A percentile compares a stretch with the other conserved stretches of the same genome.
Evolutionary conservation across 2,888 invertebrate genomes (phyloP).

Genomic region (Callyntrura guangdongensis): DNA sequence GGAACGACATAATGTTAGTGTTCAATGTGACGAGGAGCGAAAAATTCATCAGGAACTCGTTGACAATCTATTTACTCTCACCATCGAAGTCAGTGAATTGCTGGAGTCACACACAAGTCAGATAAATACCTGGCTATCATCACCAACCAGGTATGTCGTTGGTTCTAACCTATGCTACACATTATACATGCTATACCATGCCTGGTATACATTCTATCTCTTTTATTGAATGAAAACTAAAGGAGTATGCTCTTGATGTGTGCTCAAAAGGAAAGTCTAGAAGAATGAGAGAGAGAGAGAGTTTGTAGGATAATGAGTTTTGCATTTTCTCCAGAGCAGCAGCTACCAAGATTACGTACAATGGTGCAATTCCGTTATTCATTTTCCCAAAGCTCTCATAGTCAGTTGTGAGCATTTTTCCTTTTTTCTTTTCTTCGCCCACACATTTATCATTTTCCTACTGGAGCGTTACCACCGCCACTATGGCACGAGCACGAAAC

Average conservation of each 20-base stretch:
- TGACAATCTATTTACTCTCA: constrained; percentile 31
- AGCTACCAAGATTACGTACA: constrained; percentile 3
- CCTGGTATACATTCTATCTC: not conserved
- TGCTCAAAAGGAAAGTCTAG: constrained; percentile 9
- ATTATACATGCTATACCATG: not conserved
- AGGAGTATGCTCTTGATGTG: not conserved
- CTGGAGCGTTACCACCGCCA: not conserved
- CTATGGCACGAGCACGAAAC: not conserved
- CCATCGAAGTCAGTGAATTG: constrained; percentile 26
- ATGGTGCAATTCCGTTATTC: constrained; percentile 35
- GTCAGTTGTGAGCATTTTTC: not conserved
- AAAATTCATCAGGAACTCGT: constrained; percentile 2
- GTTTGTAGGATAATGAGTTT: not conserved
- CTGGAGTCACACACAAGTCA: constrained; percentile 20
- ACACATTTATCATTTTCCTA: constrained; percentile 46
- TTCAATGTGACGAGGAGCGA: constrained; percentile 51
- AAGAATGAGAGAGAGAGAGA: not conserved
- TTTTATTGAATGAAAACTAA: not conserved
- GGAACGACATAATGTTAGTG: not conserved
- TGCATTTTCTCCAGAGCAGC: constrained; percentile 35
- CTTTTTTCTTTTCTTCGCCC: not conserved
- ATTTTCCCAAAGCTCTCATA: constrained; percentile 6
- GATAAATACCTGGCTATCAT: not conserved
- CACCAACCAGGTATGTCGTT: not conserved
- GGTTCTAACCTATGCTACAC: not conserved